These are phyloP conservation scores for Watsonalla cultraria DNA, from an alignment of 2,888 invertebrate species.

Conservation along the genomic window DNA sequence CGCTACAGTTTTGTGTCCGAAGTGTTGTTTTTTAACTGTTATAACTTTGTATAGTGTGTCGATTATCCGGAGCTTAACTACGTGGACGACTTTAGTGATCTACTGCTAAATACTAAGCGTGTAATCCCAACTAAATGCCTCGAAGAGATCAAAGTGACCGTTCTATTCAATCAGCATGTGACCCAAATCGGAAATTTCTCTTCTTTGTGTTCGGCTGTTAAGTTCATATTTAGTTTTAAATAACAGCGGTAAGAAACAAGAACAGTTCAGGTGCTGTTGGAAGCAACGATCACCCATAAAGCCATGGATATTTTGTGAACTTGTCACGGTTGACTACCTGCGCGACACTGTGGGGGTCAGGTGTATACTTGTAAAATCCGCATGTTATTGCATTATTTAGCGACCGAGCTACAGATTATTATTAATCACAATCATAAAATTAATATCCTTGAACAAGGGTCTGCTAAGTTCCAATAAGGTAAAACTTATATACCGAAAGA, in stretches of 20 bases:
- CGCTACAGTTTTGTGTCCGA: slow-evolving; percentile 57
- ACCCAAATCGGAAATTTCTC: slow-evolving; percentile 77
- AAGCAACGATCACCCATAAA: slow-evolving; percentile 20
- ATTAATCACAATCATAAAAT: slow-evolving; percentile 11
- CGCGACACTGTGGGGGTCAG: slow-evolving; percentile 58
- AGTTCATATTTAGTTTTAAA: slow-evolving; percentile 29
- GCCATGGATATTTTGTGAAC: slow-evolving; percentile 44
- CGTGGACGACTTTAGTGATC: slow-evolving; percentile 9
- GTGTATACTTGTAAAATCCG: slow-evolving; percentile 31
- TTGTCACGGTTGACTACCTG: slow-evolving; percentile 68
- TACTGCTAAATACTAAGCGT: slow-evolving; percentile 13
- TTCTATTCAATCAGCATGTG: slow-evolving; percentile 73
- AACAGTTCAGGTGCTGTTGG: slow-evolving; percentile 9
- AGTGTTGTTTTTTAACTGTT: slow-evolving; percentile 53
- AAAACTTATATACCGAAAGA: slow-evolving; percentile 8
- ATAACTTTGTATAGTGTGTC: slow-evolving; percentile 27
- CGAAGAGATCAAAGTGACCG: slow-evolving; percentile 43
- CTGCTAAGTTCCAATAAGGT: slow-evolving; percentile 1
- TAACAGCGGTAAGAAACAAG: slow-evolving; percentile 17
- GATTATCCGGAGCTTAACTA: slow-evolving; percentile 16
- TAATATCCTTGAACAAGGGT: slow-evolving; percentile 9
- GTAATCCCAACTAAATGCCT: slow-evolving; percentile 21
- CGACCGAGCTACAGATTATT: slow-evolving; percentile 10
- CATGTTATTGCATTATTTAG: slow-evolving; percentile 18
- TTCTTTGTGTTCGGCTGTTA: slow-evolving; percentile 57